Evolutionary conservation across 2,888 invertebrate genomes (phyloP), one percentile per base, ranked within the genome.

Genomic region (Balanococcus diminutus): DNA sequence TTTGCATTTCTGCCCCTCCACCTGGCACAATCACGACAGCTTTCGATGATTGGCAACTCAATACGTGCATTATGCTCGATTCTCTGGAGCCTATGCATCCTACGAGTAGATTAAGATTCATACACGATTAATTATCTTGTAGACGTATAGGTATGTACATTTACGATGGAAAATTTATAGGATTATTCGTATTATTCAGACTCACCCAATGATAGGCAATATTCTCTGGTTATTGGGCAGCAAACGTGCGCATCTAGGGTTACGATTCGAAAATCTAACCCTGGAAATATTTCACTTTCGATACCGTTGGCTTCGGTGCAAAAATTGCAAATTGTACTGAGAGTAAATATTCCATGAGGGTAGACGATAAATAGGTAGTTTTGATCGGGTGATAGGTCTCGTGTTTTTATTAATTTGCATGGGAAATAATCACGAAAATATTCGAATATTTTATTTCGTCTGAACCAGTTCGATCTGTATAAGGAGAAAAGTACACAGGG

Each of bases 341-440:
- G 92, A 81, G 95, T 94, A 19, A 98, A 91, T 0, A 97, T 91
- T 0, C 98, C 98, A 90, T 99, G 98, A 0, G 98, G 98, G 90
- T 96, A 98, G 87, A 93, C 93, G 4, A 96, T 96, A 87, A 96
- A 92, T 25, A 98, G 91, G 89, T 98, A 98, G 90, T 96, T 96
- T 88, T 91, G 93, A 42, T 92, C 91, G 0, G 96, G 94, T 88
- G 95, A 94, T 85, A 98, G 89, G 2, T 98, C 96, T 0, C 91
- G 93, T 0, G 96, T 96, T 90, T 96, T 96, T 0, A 96, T 93
- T 72, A 98, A 91, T 87, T 93, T 93, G 31, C 96, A 91, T 0
- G 98, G 98, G 89, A 98, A 98, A 89, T 96, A 98, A 88, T 94
- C 93, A 31, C 93, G 91, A 89, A 94, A 94, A 89, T 95, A 93